These are phyloP conservation scores for Pristionchus arcanus DNA, from an alignment of 2,888 invertebrate species.

Conservation along the genomic window DNA sequence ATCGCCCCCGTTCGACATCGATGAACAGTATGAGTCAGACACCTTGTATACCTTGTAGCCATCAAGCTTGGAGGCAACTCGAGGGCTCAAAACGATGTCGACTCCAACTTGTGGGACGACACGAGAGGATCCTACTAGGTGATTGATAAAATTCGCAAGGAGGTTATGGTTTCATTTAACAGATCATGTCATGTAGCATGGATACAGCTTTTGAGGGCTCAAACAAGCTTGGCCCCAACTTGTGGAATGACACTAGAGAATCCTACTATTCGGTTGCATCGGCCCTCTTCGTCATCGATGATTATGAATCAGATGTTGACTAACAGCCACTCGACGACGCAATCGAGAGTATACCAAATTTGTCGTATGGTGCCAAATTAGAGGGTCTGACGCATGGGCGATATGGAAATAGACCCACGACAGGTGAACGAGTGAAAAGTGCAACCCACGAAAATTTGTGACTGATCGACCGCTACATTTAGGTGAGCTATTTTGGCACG, in stretches of 20 bases:
- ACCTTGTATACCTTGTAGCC: background rate
- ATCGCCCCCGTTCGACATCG: background rate
- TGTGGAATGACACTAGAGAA: no score
- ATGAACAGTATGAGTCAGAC: background rate
- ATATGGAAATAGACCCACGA: background rate
- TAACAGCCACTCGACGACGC: background rate
- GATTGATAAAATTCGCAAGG: no score
- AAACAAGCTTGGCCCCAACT: no score
- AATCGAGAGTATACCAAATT: background rate
- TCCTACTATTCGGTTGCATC: background rate
- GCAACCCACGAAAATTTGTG: background rate
- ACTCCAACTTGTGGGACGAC: no score
- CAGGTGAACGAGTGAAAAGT: background rate
- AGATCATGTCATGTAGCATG: no score
- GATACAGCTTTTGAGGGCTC: no score
- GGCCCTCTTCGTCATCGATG: background rate
- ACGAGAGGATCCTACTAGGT: no score
- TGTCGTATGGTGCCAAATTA: background rate
- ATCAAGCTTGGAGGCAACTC: no score
- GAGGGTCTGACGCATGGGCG: background rate
- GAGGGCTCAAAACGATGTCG: no score
- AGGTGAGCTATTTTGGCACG: background rate
- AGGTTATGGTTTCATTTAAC: no score
- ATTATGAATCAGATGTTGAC: background rate
- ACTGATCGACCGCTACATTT: background rate